phyloP scores from a whole-genome alignment of 2,113 vertebrate species.

The Xiphophorus hellerii region DNA sequence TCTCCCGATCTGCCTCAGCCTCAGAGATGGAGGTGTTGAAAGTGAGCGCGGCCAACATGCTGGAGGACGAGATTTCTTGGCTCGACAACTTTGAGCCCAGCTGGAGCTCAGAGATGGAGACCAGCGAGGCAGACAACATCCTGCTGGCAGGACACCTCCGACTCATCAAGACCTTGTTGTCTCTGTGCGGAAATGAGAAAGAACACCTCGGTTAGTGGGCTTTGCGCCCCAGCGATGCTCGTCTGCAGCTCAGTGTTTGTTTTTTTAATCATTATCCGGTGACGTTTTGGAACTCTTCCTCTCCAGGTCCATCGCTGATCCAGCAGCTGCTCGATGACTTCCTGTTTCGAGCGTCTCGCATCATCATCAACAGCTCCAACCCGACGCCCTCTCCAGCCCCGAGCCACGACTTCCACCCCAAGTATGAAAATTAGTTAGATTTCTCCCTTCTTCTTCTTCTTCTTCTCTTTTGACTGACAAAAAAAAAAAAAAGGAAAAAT shows the following conservation, averaged over 20 bases:
- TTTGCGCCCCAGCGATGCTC: neutral
- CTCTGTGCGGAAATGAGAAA: conserved; percentile 94
- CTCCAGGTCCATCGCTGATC: conserved; percentile 92
- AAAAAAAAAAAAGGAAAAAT: no score
- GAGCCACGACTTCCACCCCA: conserved; percentile 97
- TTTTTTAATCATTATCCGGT: neutral
- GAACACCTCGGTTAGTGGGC: conserved; percentile 90
- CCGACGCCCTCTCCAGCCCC: conserved; percentile 89
- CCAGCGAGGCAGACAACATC: conserved; percentile 96
- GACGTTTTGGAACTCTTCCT: conserved; percentile 20
- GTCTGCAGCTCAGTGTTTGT: neutral
- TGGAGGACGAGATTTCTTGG: conserved; percentile 99
- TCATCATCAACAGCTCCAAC: conserved; percentile 96
- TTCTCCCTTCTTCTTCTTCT: no score
- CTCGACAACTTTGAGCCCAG: conserved; percentile 98
- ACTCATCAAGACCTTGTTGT: conserved; percentile 97
- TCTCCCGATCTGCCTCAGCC: conserved; percentile 68
- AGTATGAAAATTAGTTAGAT: conserved; percentile 77
- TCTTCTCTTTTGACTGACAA: no score
- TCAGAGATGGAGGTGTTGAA: conserved; percentile 97
- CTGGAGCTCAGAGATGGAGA: conserved; percentile 94
- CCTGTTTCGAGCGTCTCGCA: conserved; percentile 97
- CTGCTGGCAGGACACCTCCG: conserved; percentile 93
- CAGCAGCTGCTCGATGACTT: conserved; percentile 98
- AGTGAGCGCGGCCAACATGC: conserved; percentile 93